phyloP scores from a whole-genome alignment of 2,113 vertebrate genomes.

The Periophthalmodon schlosseri region DNA sequence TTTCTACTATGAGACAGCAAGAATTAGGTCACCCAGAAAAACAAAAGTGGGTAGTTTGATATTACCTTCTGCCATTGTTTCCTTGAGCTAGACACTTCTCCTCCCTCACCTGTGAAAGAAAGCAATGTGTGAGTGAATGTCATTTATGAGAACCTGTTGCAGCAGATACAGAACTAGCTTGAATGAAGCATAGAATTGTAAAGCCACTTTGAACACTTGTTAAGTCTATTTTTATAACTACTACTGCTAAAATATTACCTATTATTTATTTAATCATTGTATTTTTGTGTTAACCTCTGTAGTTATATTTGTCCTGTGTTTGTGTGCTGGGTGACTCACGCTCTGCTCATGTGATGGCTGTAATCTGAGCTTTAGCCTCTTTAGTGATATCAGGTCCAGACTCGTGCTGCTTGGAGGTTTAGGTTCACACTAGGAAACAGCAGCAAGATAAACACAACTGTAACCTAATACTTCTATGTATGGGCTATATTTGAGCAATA shows the following conservation, averaged over 20 bases:
- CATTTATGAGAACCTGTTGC: too few species aligned
- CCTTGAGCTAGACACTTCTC: too few species aligned
- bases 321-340: conserved; percentile 35
- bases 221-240: not conserved
- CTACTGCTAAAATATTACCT: not conserved
- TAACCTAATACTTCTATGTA: not conserved
- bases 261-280: too few species aligned
- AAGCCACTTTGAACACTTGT: too few species aligned
- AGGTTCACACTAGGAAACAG: conserved; percentile 16
- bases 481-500: not conserved
- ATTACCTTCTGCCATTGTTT: too few species aligned
- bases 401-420: conserved; percentile 23
- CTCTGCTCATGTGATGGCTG: conserved; percentile 24
- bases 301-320: conserved; percentile 33
- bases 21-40: not conserved
- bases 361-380: conserved; percentile 42
- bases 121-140: too few species aligned
- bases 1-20: not conserved
- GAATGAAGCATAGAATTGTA: too few species aligned
- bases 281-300: not conserved
- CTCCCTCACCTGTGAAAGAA: too few species aligned
- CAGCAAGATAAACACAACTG: not conserved
- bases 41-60: too few species aligned
- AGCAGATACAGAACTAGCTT: too few species aligned
- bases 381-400: conserved; percentile 24